Evolutionary conservation across 1,140 invertebrate species (phyloP), one percentile per base, ranked within the genome.

Genomic region (Drosophila chauvacae): DNA sequence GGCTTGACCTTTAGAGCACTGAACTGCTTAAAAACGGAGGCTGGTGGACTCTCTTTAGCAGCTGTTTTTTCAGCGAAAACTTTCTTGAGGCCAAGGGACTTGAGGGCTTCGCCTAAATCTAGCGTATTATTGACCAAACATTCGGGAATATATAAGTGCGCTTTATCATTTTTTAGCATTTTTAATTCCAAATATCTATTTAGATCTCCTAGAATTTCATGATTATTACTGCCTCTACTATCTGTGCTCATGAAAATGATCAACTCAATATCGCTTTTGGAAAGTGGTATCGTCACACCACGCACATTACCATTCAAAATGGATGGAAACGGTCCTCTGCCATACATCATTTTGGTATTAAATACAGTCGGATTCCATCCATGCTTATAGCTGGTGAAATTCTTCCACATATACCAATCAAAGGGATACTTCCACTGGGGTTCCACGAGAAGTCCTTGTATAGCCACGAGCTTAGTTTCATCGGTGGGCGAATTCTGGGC

Each of bases 71-170:
- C 7, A 18, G 11, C 28, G 0, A 63, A 56, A 6, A 73, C 3
- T 3, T 63, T 28, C 2, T 13, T 18, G 1, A 76, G 35, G 4
- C 45, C 71, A 11, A 76, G 37, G 0, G 5, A 2, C 11, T 35
- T 3, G 1, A 76, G 45, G 7, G 30, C 3, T 2, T 2, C 2
- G 1, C 23, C 20, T 2, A 66, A 13, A 7, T 65, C 45, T 2
- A 39, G 4, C 2, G 26, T n/a, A 4, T 28, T 42, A 1, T 28
- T 7, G 2, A 76, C 13, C 3, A 1, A 39, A 16, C 65, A 59
- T 3, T 23, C n/a, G 4, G 73, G 72, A 11, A 76, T 7, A 28
- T 55, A 76, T 5, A 76, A 9, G 14, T 76, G 61, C 7, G 30
- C 45, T 2, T 76, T 16, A 0, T 26, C 6, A 0, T 35, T 35